Conservation (phyloP, 2,797 vertebrate genomes). For the Acrocephalus scirpaceus region DNA sequence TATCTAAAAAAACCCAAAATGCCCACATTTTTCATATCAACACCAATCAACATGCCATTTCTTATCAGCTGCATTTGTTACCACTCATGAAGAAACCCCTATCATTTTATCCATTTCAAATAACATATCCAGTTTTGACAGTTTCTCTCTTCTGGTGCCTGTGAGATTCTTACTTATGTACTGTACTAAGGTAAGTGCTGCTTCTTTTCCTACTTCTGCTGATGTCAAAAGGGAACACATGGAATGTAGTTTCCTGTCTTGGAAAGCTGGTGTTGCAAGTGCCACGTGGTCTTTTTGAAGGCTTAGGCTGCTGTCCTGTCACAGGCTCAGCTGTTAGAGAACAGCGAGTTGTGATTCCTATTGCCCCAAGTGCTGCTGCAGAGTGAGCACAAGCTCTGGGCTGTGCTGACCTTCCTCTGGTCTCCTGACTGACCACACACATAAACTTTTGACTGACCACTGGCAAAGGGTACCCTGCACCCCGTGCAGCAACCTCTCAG, state of each 20-base stretch:
- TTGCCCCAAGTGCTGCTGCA: neutral
- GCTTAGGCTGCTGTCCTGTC: neutral
- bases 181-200: neutral
- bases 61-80: neutral
- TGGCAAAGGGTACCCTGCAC: neutral
- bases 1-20: neutral
- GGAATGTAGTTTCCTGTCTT: neutral
- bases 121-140: neutral
- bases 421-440: neutral
- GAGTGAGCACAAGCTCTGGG: neutral
- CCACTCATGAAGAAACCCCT: neutral
- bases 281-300: neutral
- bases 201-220: neutral
- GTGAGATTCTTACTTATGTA: neutral
- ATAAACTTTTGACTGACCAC: neutral
- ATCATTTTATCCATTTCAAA: neutral
- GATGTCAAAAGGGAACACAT: neutral
- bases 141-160: neutral
- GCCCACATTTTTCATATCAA: neutral
- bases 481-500: neutral
- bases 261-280: neutral
- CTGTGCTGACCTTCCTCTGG: neutral
- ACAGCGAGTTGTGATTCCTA: fast-evolving
- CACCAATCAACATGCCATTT: neutral
- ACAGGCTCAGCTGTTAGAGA: neutral